Base-by-base conservation (phyloP, 2,797 vertebrate genomes). In the Rhinichthys osculus region DNA sequence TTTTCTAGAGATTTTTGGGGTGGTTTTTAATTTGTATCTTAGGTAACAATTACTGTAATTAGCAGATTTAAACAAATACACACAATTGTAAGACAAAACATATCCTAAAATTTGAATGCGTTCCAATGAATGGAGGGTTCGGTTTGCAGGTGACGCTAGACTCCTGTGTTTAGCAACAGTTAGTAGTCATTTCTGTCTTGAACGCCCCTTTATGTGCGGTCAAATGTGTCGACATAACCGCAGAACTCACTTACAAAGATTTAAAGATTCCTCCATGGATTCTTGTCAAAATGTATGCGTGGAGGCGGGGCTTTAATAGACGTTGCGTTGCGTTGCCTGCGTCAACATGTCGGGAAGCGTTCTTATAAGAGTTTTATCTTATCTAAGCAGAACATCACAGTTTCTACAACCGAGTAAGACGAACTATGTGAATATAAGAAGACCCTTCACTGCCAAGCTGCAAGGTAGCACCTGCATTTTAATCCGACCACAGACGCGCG, bases 381-480 rank as follows among this genome's bases (percentile, higher is more conserved):
- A 17, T 30, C 4, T 82, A 16, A 78, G 11, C 5, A 83, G 64
- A 88, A 50, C 76, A 4, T 40, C 64, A 35, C 71, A 19, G 0
- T 62, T 44, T 81, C 50, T 81, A 16, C 80, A 52, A 40, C 5
- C 40, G 17, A 44, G 38, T 71, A 85, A 70, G 54, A 62, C 38
- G 66, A 82, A 35, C 66, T 74, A 67, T 82, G 73, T 57, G 38
- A 73, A 21, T 40, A 57, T 81, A 59, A 78, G 27, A 78, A 66
- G 89, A 82, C 3, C 57, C 0, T 83, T 84, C 17, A 71, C 72
- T 3, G 30, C 80, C 64, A 59, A 81, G 2, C 71, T 14, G 40
- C 71, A 85, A 90, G 89, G 89, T 87, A 90, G 52, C 86, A 6
- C 35, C 44, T 71, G 66, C 50, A 42, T 72, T 50, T 78, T 42